Conservation (phyloP, 1,140 invertebrate species). For the Chironomus tepperi region DNA sequence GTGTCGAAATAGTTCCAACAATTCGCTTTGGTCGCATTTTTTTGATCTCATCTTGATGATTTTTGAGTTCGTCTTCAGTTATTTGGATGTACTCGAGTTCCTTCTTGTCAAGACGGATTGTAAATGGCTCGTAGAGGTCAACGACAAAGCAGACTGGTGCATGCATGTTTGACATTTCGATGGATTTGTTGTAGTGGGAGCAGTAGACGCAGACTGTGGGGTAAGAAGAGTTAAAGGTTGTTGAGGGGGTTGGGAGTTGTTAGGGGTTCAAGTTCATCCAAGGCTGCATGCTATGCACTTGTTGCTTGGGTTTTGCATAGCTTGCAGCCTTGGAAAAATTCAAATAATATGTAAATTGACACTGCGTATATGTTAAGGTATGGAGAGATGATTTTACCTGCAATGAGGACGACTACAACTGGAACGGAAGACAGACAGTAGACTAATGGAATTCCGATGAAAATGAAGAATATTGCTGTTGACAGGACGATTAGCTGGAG, state of each 20-base stretch:
- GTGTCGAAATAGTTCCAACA: conserved; percentile 33
- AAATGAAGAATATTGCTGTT: conserved; percentile 40
- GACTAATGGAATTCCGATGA: conserved; percentile 36
- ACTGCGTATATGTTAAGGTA: too few species aligned
- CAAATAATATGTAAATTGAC: too few species aligned
- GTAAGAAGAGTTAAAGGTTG: too few species aligned
- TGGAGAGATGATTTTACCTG: too few species aligned
- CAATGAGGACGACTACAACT: conserved; percentile 33
- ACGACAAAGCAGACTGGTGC: conserved; percentile 31
- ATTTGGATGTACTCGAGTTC: conserved; percentile 36
- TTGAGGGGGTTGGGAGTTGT: too few species aligned
- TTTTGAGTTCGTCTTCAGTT: conserved; percentile 31
- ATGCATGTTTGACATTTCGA: conserved; percentile 31
- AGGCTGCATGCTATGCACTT: too few species aligned
- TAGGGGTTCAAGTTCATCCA: too few species aligned
- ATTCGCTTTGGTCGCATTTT: conserved; percentile 28
- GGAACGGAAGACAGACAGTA: conserved; percentile 37
- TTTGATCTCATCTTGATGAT: conserved; percentile 33
- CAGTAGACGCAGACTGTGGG: conserved; percentile 29
- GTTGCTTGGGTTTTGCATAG: too few species aligned
- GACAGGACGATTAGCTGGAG: conserved; percentile 38
- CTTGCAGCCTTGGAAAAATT: too few species aligned
- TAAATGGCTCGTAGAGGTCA: conserved; percentile 38
- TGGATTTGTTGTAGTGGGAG: conserved; percentile 37
- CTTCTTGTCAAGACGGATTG: conserved; percentile 35